Evolutionary conservation across 1,140 invertebrate species (phyloP), one percentile per base, ranked within the genome.

Genomic region (Teleopsis dalmanni): DNA sequence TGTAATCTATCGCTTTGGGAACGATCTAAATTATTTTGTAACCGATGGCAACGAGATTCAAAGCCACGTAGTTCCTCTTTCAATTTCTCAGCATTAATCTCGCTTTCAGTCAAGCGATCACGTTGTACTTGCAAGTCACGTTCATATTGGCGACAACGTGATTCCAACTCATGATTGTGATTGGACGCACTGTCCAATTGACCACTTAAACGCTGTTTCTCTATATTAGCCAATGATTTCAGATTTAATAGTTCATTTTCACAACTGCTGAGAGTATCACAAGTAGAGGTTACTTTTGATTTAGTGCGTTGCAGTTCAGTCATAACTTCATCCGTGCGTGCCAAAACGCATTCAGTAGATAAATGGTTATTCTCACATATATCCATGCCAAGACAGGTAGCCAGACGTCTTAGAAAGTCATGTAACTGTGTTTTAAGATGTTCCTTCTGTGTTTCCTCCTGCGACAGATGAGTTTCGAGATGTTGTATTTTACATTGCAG

Each of bases 251-350:
- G 38, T 29, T 71, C 65, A 21, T 60, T 63, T 47, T 70, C 69
- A 22, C 69, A 68, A 26, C 55, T 58, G 40, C 60, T 66, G 14
- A 70, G 50, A 13, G 62, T 65, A 41, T 70, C 69, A 41, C 64
- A 70, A 38, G 69, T 70, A 31, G 65, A 56, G 22, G 45, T 52
- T n/a, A 68, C 52, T 70, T 75, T 80, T 10, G 74, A 75, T 58
- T 76, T 78, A 18, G 77, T 62, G 43, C 78, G 70, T 14, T 77
- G 73, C 36, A 75, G 71, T 57, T 83, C 81, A 60, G 85, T 81
- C 16, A 87, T 81, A 5, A 87, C 68, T 65, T 87, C 84, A 10
- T 83, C 75, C 11, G 82, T 80, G 62, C 85, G 83, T 22, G 81
- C 80, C 5, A 86, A 75, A 4, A 87, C 74, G 52, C 75, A 77